Evolutionary conservation across 2,797 vertebrate species (phyloP).

Genomic region (Chromis chromis): DNA sequence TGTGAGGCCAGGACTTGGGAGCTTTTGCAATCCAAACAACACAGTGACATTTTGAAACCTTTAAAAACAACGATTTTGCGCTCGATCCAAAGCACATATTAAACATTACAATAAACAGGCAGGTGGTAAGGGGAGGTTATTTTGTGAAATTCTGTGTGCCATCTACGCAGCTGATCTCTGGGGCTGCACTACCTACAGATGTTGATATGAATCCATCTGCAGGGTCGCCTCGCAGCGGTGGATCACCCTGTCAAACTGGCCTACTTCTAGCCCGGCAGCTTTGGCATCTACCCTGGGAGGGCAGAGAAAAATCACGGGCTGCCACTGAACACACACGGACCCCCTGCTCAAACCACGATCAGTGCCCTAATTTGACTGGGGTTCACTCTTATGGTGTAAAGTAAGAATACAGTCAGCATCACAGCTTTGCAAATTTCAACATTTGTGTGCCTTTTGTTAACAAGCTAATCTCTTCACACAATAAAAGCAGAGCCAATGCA

Average conservation of each 20-base stretch:
- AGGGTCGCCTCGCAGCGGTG: slow-evolving; percentile 49
- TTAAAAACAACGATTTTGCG: not conserved
- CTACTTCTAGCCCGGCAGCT: slow-evolving; percentile 66
- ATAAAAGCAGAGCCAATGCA: slow-evolving; percentile 28
- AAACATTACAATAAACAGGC: not conserved
- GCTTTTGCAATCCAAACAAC: slow-evolving; percentile 33
- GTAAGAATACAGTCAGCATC: slow-evolving; percentile 10
- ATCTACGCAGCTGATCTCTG: slow-evolving; percentile 15
- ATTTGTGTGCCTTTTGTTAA: not conserved
- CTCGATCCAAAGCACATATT: slow-evolving; percentile 13
- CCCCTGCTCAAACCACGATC: slow-evolving; percentile 16
- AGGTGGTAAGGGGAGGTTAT: not conserved
- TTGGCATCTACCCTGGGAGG: slow-evolving; percentile 48
- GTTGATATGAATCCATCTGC: slow-evolving; percentile 60
- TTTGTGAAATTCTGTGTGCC: not conserved
- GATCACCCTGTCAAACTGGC: slow-evolving; percentile 70
- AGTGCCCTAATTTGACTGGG: slow-evolving; percentile 14
- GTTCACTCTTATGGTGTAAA: slow-evolving; percentile 9
- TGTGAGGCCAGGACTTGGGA: not conserved
- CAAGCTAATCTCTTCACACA: slow-evolving; percentile 15
- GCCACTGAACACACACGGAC: slow-evolving; percentile 14
- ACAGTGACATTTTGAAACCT: slow-evolving; percentile 5
- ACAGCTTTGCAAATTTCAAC: not conserved
- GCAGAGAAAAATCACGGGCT: slow-evolving; percentile 39
- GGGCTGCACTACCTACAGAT: slow-evolving; percentile 45